Base-by-base conservation (phyloP, 2,888 invertebrate genomes). In the Drosophila macrothrix region DNA sequence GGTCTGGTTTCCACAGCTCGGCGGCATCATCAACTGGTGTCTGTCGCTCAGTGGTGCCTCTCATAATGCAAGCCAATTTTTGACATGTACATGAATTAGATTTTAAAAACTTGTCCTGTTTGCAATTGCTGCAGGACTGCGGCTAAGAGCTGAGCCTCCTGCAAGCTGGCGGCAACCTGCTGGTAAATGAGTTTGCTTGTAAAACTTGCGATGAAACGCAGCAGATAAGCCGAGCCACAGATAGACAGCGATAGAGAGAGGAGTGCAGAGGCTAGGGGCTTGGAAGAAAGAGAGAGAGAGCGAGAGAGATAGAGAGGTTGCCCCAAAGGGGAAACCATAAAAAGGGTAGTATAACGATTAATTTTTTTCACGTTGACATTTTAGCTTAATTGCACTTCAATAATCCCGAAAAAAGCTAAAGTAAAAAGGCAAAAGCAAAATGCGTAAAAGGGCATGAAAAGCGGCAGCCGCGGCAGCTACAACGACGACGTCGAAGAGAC, bases 351-450 rank as follows among this genome's bases (percentile, higher is more conserved):
- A 91, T 88, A 88, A 90, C 91, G 90, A 88, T 88, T 88, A 88
- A 90, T 90, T 90, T 88, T 90, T 90, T 89, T 83, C 84, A 81
- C 90, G 90, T 90, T 92, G 92, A 92, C 92, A 92, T 92, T 92
- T 92, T 84, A 83, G 88, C 92, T 92, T 92, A 92, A 92, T 92
- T 92, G 92, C 92, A 92, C 92, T 92, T 92, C 92, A 92, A 91
- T 92, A 92, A 92, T 91, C 91, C 91, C 80, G 81, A 91, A 91
- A 88, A 82, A 67, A 79, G 82, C 78, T 50, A 73, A 76, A 75
- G 82, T 76, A 69, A 82, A 76, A 84, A 88, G 73, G 89, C 90
- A 86, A 84, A 87, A 90, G 9, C 5, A 31, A 35, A 90, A 86
- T 89, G 90, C 87, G 87, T 90, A 87, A 87, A 87, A 87, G 90